A percentile compares a stretch with the other conserved stretches of the same genome.
Evolutionary conservation across 1,140 invertebrate species (phyloP).

Genomic region (Hyles euphorbiae): DNA sequence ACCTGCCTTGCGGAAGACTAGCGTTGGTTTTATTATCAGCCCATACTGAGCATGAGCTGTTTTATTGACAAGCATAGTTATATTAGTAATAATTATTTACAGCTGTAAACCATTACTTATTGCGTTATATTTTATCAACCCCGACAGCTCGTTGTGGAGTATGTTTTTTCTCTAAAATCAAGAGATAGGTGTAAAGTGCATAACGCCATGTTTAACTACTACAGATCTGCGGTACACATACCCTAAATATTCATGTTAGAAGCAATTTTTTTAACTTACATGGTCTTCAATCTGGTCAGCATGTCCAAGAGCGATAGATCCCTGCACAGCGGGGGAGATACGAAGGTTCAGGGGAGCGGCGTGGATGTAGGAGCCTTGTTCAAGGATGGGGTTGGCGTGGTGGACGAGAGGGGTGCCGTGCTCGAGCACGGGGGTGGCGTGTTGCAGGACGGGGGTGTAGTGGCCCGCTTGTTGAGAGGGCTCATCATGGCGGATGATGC

Average conservation of each 20-base stretch:
- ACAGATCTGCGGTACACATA: background rate
- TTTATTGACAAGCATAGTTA: too few relatives aligned
- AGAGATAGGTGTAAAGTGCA: too few relatives aligned
- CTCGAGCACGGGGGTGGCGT: conserved; percentile 31
- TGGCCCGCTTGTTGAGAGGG: conserved; percentile 31
- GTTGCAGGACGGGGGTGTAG: conserved; percentile 30
- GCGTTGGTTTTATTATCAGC: too few relatives aligned
- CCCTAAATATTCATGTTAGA: background rate
- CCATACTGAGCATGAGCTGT: too few relatives aligned
- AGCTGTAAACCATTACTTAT: too few relatives aligned
- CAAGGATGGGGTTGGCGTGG: conserved; percentile 35
- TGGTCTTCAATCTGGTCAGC: conserved; percentile 44
- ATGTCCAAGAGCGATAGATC: conserved; percentile 36
- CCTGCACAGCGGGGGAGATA: conserved; percentile 31
- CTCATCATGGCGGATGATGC: conserved; percentile 60
- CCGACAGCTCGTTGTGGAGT: too few relatives aligned
- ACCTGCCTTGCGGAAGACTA: too few relatives aligned
- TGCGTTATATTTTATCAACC: too few relatives aligned
- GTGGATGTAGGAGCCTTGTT: conserved; percentile 36
- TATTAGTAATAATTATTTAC: too few relatives aligned
- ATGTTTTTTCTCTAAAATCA: too few relatives aligned
- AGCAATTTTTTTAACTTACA: conserved; percentile 36
- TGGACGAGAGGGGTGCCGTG: conserved; percentile 22
- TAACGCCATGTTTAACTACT: too few relatives aligned
- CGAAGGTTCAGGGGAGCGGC: conserved; percentile 45